phyloP scores from a whole-genome alignment of 2,888 invertebrate genomes.

The Dysmachus trigonus region DNA sequence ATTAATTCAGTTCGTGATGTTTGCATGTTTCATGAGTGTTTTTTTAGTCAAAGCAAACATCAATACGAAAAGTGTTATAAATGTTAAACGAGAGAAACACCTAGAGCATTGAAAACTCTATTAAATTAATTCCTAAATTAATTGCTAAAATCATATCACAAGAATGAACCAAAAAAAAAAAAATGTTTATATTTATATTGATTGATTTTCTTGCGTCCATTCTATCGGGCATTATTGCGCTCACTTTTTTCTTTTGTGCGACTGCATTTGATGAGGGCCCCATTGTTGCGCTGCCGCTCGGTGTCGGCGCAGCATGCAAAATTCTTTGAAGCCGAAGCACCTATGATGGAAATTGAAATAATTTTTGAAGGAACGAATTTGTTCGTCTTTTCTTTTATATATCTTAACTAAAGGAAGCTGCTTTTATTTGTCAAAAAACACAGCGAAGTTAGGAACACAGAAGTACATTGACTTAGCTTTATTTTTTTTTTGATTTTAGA shows the following conservation, averaged over 20 bases:
- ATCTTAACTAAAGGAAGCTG: background rate
- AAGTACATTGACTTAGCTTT: background rate
- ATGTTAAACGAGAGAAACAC: background rate
- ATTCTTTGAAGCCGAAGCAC: conserved; percentile 83
- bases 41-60: background rate
- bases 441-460: background rate
- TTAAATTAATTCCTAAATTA: background rate
- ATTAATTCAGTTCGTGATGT: background rate
- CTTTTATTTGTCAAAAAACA: background rate
- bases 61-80: background rate
- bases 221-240: background rate
- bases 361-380: background rate
- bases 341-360: conserved; percentile 61
- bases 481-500: background rate
- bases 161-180: background rate
- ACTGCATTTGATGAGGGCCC: conserved; percentile 56
- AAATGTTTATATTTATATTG: background rate
- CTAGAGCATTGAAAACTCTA: background rate
- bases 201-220: background rate
- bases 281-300: conserved; percentile 63
- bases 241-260: conserved; percentile 36
- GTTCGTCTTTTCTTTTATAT: background rate
- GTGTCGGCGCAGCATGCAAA: conserved; percentile 72
- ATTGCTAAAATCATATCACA: background rate
- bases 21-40: background rate